Evolutionary conservation across 1,140 invertebrate species (phyloP).

Genomic region (Pygmarrhopalites habei): DNA sequence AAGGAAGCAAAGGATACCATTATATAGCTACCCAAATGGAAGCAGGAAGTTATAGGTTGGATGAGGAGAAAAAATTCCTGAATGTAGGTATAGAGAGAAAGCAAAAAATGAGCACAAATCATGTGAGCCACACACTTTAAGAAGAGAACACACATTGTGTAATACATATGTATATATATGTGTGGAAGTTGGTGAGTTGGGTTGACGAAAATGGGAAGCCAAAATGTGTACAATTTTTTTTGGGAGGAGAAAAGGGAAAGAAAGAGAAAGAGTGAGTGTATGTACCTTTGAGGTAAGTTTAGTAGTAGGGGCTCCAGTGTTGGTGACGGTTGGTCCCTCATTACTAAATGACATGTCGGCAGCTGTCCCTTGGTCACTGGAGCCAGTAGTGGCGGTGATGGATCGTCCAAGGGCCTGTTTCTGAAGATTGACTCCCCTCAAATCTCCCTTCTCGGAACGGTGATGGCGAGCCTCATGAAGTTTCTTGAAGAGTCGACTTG

Average conservation of each 20-base stretch:
- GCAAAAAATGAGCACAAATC: too few relatives aligned
- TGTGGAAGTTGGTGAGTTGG: too few relatives aligned
- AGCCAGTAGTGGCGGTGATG: background rate
- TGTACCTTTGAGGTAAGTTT: conserved; percentile 16
- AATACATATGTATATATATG: too few relatives aligned
- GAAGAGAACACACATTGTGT: too few relatives aligned
- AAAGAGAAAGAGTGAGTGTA: background rate
- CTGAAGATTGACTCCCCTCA: conserved; percentile 20
- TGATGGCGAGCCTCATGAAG: conserved; percentile 36
- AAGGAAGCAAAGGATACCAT: too few relatives aligned
- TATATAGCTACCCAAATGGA: too few relatives aligned
- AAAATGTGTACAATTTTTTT: too few relatives aligned
- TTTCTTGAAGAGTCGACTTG: conserved; percentile 39
- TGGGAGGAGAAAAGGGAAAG: background rate
- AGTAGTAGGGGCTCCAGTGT: conserved; percentile 5
- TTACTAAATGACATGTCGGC: conserved; percentile 19
- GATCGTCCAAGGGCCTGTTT: conserved; percentile 4
- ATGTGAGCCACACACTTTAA: too few relatives aligned
- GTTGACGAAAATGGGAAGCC: too few relatives aligned
- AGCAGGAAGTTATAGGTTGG: too few relatives aligned
- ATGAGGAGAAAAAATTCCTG: too few relatives aligned
- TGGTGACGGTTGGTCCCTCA: conserved; percentile 25
- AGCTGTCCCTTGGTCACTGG: conserved; percentile 18
- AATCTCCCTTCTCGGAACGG: conserved; percentile 26
- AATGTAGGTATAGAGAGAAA: too few relatives aligned